phyloP scores from a whole-genome alignment of 2,888 invertebrate genomes.

The Epicampocera succincta region DNA sequence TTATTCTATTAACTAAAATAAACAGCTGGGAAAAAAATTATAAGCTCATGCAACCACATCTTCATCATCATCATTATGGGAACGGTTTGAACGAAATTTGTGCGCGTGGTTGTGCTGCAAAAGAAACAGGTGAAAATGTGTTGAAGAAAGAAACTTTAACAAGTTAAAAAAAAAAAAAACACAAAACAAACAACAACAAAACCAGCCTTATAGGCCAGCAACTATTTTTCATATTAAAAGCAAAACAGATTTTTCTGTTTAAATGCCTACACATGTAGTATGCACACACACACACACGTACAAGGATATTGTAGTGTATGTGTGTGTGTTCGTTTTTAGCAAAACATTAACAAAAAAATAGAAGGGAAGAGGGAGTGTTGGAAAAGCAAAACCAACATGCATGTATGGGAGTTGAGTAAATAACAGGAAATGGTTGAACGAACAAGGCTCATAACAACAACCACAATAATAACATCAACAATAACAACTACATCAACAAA shows the following conservation, averaged over 20 bases:
- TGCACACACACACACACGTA: neutral
- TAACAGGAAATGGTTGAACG: conserved; percentile 59
- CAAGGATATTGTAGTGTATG: too few species aligned
- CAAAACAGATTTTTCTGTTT: neutral
- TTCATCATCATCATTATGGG: conserved; percentile 37
- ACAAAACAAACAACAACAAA: conserved; percentile 14
- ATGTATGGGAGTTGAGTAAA: conserved; percentile 32
- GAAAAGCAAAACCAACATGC: conserved; percentile 10
- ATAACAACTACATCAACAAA: conserved; percentile 15
- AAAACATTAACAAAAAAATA: neutral
- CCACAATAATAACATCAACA: conserved; percentile 19
- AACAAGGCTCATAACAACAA: conserved; percentile 49
- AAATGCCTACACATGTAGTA: neutral
- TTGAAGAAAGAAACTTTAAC: neutral
- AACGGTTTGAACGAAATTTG: neutral
- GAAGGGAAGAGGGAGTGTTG: neutral
- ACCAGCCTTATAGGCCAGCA: neutral
- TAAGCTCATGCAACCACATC: conserved; percentile 5
- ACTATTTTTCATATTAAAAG: conserved; percentile 36
- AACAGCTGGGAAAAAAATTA: neutral
- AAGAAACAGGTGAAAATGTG: conserved; percentile 27
- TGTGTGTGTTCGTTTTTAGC: conserved; percentile 3
- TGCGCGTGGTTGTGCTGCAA: conserved; percentile 11
- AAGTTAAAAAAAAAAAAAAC: neutral
- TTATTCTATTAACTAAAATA: conserved; percentile 38